phyloP scores from a whole-genome alignment of 2,113 vertebrate species.

The Murina feae region DNA sequence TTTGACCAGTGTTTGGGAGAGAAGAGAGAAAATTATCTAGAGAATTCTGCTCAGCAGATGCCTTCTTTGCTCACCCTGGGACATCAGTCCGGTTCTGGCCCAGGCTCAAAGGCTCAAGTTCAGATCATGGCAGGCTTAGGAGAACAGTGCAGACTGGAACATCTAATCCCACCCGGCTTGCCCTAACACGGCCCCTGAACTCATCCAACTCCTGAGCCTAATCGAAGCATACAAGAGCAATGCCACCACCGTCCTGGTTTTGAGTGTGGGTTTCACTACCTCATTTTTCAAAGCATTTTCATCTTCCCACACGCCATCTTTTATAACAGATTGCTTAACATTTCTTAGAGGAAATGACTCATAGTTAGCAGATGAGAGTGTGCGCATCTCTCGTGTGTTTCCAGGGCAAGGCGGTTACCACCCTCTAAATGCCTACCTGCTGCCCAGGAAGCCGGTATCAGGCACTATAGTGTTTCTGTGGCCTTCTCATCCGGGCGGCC shows the following conservation, averaged over 20 bases:
- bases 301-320: slow-evolving; percentile 23
- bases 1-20: not conserved
- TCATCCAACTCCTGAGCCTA: not conserved
- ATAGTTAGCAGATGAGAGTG: not conserved
- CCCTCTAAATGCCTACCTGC: not conserved
- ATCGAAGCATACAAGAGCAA: not conserved
- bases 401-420: not conserved
- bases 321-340: slow-evolving; percentile 26
- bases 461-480: not conserved
- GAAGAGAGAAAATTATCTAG: not conserved
- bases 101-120: slow-evolving; percentile 47
- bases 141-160: slow-evolving; percentile 52
- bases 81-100: slow-evolving; percentile 44
- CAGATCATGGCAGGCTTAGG: slow-evolving; percentile 54
- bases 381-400: rapidly evolving
- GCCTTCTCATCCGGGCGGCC: not conserved
- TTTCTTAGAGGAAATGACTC: slow-evolving; percentile 25
- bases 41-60: not conserved
- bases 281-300: not conserved
- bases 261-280: not conserved
- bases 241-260: not conserved
- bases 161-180: slow-evolving; percentile 52
- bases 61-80: slow-evolving; percentile 4
- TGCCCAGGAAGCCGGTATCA: not conserved
- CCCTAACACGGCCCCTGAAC: slow-evolving; percentile 49